These are phyloP conservation scores for Dipodomys ordii DNA, from an alignment of 2,113 vertebrate genomes.

Conservation along the genomic window DNA sequence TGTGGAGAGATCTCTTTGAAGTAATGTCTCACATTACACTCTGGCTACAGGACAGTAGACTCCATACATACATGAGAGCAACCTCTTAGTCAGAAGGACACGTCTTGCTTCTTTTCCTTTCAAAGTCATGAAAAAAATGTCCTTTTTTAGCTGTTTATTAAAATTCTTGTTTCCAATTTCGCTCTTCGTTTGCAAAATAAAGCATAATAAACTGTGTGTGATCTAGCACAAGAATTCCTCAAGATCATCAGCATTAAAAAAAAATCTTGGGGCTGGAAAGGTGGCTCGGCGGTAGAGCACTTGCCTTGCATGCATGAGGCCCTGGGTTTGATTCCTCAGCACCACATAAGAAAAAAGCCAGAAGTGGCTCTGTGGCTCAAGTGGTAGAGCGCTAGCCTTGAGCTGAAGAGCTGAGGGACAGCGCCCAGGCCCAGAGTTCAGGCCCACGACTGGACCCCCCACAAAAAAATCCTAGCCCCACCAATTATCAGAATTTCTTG, in stretches of 20 bases:
- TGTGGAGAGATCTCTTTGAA: not conserved
- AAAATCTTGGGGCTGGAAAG: not conserved
- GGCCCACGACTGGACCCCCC: too few relatives aligned
- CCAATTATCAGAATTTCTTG: not conserved
- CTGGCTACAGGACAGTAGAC: fast-evolving
- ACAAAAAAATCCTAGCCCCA: not conserved
- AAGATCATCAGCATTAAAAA: not conserved
- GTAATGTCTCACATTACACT: not conserved
- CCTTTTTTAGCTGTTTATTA: not conserved
- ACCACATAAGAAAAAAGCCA: too few relatives aligned
- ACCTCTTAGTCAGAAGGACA: not conserved
- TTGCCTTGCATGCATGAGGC: too few relatives aligned
- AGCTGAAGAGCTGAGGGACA: too few relatives aligned
- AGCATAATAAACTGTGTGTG: not conserved
- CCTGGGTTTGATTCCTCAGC: too few relatives aligned
- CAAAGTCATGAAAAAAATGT: not conserved
- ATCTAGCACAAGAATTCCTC: not conserved
- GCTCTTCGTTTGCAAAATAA: constrained; percentile 45
- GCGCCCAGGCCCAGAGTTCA: too few relatives aligned
- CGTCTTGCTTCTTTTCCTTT: not conserved
- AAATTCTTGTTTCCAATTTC: constrained; percentile 10
- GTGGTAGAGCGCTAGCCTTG: too few relatives aligned
- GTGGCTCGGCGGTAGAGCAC: too few relatives aligned
- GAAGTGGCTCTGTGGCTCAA: too few relatives aligned
- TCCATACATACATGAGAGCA: fast-evolving